These are phyloP conservation scores for Pluvialis apricaria DNA, from an alignment of 2,113 vertebrate species.

Conservation along the genomic window DNA sequence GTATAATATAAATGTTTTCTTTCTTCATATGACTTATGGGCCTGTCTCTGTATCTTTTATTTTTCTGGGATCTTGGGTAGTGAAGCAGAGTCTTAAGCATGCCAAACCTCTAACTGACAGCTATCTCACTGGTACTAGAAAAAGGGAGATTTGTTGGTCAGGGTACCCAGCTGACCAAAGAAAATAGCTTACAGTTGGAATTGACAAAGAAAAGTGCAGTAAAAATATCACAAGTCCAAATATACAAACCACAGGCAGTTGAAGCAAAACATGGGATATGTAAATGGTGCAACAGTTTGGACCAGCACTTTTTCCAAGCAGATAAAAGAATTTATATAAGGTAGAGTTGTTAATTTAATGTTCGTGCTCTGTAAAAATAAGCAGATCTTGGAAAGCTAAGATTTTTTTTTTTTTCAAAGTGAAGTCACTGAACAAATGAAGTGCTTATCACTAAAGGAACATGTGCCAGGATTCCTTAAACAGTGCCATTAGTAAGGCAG, in stretches of 20 bases:
- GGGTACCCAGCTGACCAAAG: slow-evolving; percentile 2
- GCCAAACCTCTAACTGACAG: slow-evolving; percentile 36
- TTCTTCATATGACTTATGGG: slow-evolving; percentile 32
- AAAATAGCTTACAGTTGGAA: not conserved
- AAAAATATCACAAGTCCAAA: not conserved
- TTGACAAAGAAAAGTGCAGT: not conserved
- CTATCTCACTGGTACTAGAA: not conserved
- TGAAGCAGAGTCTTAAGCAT: not conserved
- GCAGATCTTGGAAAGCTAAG: not conserved
- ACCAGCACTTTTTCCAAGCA: not conserved
- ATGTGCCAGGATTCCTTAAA: slow-evolving; percentile 1
- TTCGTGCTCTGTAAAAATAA: not conserved
- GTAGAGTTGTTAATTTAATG: not conserved
- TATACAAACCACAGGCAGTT: not conserved
- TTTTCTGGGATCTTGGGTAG: slow-evolving; percentile 6
- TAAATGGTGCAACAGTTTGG: not conserved
- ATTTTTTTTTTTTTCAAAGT: not conserved
- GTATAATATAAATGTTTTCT: slow-evolving; percentile 19
- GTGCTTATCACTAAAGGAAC: not conserved
- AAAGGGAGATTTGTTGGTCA: slow-evolving; percentile 5
- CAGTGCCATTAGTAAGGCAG: not conserved
- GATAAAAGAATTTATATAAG: slow-evolving; percentile 21
- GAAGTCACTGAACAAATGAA: slow-evolving; percentile 33
- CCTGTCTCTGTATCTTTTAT: not conserved
- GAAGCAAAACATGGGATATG: not conserved